Evolutionary conservation across 2,888 invertebrate genomes (phyloP), one percentile per base, ranked within the genome.

Genomic region (Pyralis farinalis): DNA sequence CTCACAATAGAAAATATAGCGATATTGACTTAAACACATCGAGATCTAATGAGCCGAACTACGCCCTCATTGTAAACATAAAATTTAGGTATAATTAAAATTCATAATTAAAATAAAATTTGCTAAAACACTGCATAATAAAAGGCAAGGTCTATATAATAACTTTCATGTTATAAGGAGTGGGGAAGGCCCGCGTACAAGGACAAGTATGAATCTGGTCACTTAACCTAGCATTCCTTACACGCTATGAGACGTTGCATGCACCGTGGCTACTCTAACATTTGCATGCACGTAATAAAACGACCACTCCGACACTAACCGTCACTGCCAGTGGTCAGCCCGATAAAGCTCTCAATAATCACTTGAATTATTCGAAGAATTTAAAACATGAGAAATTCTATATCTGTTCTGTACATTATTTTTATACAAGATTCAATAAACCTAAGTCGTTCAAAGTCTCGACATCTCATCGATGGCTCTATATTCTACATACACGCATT

Each of bases 301-400:
- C 41, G 31, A 33, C 42, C 41, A 42, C 36, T 47, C 46, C 43
- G 42, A 52, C 42, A 45, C 49, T 51, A 51, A n/a, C 27, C 16
- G 12, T 32, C 20, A 22, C 40, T 37, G 51, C 47, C 50, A 49
- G 47, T n/a, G 48, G 43, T 37, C 49, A 59, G 53, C 62, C 64
- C 56, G 49, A 70, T 73, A 78, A 77, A 78, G 69, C 74, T 77
- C 70, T 72, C 65, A 63, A 67, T 62, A 62, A 65, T 58, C 59
- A 51, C 46, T 58, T 47, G 49, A 60, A 61, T 57, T 60, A 64
- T 63, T 63, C 63, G 60, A 69, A 65, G 49, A 60, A 63, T 58
- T 59, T n/a, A 56, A 40, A 42, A 45, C 58, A 58, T 60, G 56
- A 58, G 57, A 62, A 64, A 57, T 58, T 44, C 47, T 52, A 57